A percentile compares a stretch with the other conserved stretches of the same genome.
Conservation (phyloP, 2,797 vertebrate species). For the Novumbra hubbsi region DNA sequence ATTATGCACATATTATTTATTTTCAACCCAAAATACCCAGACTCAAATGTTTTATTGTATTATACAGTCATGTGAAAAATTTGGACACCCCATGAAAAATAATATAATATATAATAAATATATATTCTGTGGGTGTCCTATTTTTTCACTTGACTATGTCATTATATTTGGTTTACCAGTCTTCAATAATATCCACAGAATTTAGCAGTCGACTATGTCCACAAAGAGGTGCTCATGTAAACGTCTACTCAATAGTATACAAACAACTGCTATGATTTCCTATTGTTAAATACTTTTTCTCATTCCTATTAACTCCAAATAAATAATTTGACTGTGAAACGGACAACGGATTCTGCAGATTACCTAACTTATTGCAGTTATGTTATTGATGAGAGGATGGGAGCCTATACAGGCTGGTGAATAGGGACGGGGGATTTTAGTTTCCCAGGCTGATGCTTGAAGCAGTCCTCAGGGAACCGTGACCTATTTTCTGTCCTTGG, state of each 20-base stretch:
- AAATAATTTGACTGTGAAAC: constrained; percentile 12
- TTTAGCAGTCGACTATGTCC: neutral
- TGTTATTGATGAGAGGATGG: neutral
- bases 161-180: neutral
- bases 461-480: neutral
- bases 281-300: constrained; percentile 10
- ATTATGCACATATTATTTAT: constrained; percentile 29
- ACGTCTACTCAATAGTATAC: neutral
- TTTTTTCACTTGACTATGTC: too few species aligned
- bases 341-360: constrained; percentile 6
- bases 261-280: constrained; percentile 1
- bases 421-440: neutral
- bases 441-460: neutral
- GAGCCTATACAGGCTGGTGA: neutral
- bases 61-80: too few species aligned
- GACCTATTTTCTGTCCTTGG: constrained; percentile 6
- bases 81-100: too few species aligned
- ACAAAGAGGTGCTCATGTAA: neutral
- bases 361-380: neutral
- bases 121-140: too few species aligned
- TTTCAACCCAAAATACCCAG: too few species aligned
- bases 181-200: neutral
- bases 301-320: constrained; percentile 9
- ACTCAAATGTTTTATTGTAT: too few species aligned
- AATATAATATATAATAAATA: too few species aligned